Evolutionary conservation across 2,888 invertebrate genomes (phyloP).

Genomic region (Drosophila diplacantha): DNA sequence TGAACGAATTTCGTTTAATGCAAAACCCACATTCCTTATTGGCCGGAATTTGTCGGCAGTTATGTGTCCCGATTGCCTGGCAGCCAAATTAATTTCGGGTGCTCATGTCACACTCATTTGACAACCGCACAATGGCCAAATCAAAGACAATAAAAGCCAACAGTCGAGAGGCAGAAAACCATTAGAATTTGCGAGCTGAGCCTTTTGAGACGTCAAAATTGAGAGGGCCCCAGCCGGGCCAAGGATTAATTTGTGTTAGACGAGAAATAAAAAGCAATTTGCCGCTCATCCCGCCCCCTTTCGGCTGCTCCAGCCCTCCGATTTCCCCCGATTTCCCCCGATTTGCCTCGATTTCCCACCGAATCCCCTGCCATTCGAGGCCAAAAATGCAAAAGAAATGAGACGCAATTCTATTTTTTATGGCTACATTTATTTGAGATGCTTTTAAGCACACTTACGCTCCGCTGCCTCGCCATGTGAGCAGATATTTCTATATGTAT

Average conservation of each 20-base stretch:
- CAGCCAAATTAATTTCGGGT: constrained; percentile 40
- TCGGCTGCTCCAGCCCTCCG: background rate
- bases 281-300: constrained; percentile 10
- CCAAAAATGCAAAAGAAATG: constrained; percentile 41
- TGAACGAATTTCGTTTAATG: background rate
- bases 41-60: background rate
- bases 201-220: constrained; percentile 43
- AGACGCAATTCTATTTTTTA: constrained; percentile 43
- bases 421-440: constrained; percentile 48
- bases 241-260: constrained; percentile 45
- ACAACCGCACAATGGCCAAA: constrained; percentile 42
- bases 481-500: constrained; percentile 22
- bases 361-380: constrained; percentile 9
- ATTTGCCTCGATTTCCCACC: background rate
- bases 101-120: constrained; percentile 40
- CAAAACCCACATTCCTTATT: background rate
- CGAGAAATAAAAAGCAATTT: constrained; percentile 46
- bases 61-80: constrained; percentile 27
- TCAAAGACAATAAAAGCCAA: constrained; percentile 46
- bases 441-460: constrained; percentile 46
- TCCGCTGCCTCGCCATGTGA: constrained; percentile 32
- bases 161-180: constrained; percentile 35
- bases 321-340: background rate
- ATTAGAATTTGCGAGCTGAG: constrained; percentile 35
- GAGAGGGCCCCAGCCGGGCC: constrained; percentile 35